Base-by-base conservation (phyloP, 2,113 vertebrate genomes). In the Chaetodon trifascialis region DNA sequence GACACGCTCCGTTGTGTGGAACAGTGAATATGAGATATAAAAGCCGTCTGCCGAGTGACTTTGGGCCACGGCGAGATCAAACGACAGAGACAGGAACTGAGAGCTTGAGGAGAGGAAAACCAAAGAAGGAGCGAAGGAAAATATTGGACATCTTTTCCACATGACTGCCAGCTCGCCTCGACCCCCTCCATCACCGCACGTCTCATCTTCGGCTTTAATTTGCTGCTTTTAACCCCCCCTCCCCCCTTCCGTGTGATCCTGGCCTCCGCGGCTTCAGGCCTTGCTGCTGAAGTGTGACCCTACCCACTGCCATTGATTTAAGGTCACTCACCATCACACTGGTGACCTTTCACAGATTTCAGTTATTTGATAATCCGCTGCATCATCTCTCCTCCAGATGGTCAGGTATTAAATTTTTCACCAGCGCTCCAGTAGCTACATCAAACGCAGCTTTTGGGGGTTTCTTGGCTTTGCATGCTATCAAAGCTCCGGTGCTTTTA, bases 171-270 rank as follows among this genome's bases (percentile, higher is more conserved):
- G 42, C 67, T 83, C 10, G 21, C 17, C 73, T 62, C 62, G 47
- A 8, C 81, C 88, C 76, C 79, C 23, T 42, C 34, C 11, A 80
- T 72, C 73, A 7, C 46, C 0, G 44, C 21, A 1, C 15, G 44
- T 78, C 77, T 85, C 85, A 74, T 92, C 85, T 87, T 71, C 40
- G 82, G 58, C 42, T 88, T 77, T 89, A 91, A 90, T 92, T 89
- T 84, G 80, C 79, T 56, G 75, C 85, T 89, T 74, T 86, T 75
- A 90, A 86, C 76, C 84, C 67, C 44, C 63, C 76, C 5, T 7
- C 54, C 58, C 46, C 19, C 30, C 5, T 25, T 23, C 34, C 42
- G 17, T 67, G 70, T 82, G 86, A 87, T 88, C 81, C 56, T 30
- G 4, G 55, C 56, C 56, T 71, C 34, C 42, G 0, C 47, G 63